Base-by-base conservation (phyloP, 2,888 invertebrate species). In the Cryptosula pallasiana region DNA sequence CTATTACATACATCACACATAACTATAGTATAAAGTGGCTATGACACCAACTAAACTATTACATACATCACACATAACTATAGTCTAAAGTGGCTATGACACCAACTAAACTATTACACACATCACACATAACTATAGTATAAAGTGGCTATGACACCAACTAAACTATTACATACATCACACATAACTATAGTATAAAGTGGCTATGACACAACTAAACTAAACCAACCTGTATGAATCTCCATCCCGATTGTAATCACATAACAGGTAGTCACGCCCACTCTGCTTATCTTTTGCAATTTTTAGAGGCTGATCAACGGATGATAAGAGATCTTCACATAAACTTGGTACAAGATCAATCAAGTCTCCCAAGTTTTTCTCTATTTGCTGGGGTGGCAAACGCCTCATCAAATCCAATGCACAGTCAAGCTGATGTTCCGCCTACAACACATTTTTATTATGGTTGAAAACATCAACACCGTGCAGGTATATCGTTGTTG, bases 241-340 rank as follows among this genome's bases (percentile, higher is more conserved):
- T 29, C 98, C 98, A 86, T 99, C 99, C 78, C 99, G 90, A 86
- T 99, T 99, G 84, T 99, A 99, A 87, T 99, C 99, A 86, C 99
- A 99, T 29, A 99, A 87, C 74, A 99, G 88, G 86, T 97, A 99
- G 86, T 99, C 98, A 86, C 95, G 96, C 69, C 97, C 97, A 77
- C 92, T 91, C 81, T 91, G 92, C 82, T 93, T 93, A 86, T 99
- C 98, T 74, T 87, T 80, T 74, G 96, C 96, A 80, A 99, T 94
- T 88, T 98, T 98, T 75, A 99, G 87, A 1, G 99, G 99, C 86
- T 98, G 98, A 86, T 99, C 98, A 23, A 99, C 96, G 0, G 96
- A 95, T 9, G 96, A 95, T 69, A 99, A 87, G 74, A 99, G 88
- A 86, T 98, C 97, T 87, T 99, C 98, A 85, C 96, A 97, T 76